Base-by-base conservation (phyloP, 2,797 vertebrate genomes). In the Typhlichthys subterraneus region DNA sequence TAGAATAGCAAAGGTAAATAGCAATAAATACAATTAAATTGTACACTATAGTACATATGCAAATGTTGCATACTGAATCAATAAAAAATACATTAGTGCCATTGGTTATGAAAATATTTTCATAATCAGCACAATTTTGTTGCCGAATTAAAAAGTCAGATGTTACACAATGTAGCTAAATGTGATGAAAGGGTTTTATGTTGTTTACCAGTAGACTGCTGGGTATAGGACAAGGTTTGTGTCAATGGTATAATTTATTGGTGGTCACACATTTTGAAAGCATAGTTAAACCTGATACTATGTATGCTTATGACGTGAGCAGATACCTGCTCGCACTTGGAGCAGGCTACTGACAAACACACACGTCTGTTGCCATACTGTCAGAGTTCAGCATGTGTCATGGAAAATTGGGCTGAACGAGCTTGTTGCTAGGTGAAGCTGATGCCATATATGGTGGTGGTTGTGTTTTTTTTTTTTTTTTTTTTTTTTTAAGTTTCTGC, bases 401-500 rank as follows among this genome's bases (percentile, higher is more conserved):
- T 94, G 94, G 94, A 94, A 94, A 94, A 92, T 90, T 89, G 61
- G 85, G 87, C 82, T 87, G 91, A 90, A 90, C 89, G 86, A 68
- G 83, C 77, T 53, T 67, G 92, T 94, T 90, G 87, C 93, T 85
- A 85, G 68, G 93, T 77, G 70, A 92, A 87, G 57, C 60, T 45
- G 68, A 88, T 89, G 65, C 90, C 89, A 78, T 87, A 92, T 91
- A 91, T 89, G 90, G 91, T 61, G 45, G 14, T 69, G 75, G 54
- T 63, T 29, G 1, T 56, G 19, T 17, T 17, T 17, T 17, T 17
- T 17, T 17, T n/a, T 42, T 8, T n/a, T 17, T 62, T 71, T 4
- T 59, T 51, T 29, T 31, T 66, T 63, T 72, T 57, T 63, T 53
- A 82, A 67, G 63, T n/a, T 65, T 12, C 69, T 12, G 57, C 17